Base-by-base conservation (phyloP, 92 coral and sea anemone genomes). In the Phenganax marumi region DNA sequence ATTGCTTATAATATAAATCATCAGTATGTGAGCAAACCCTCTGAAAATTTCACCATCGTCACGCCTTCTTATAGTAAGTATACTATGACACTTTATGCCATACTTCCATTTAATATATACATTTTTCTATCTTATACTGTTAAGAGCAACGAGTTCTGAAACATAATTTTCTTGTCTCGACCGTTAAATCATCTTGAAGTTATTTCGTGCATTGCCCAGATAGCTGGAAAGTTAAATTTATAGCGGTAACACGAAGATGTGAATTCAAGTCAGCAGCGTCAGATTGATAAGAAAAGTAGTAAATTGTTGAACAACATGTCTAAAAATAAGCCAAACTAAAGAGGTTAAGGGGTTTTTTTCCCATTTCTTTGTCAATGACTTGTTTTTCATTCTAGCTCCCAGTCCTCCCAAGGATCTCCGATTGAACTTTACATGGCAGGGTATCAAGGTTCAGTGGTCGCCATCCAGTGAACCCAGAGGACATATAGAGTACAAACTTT, bases 61-160 rank as follows among this genome's bases (percentile, higher is more conserved):
- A 76, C 81, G 18, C 81, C 81, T 21, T 76, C 81, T n/a, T 76
- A 12, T n/a, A 76, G 81, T 76, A 76, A 76, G 81, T 76, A 54
- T 52, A 6, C 8, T 18, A 19, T n/a, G 0, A 7, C 52, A 13
- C 50, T 10, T 25, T 0, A 17, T 21, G 26, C 18, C 19, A 66
- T 33, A 33, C 2, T 66, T 24, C 3, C 49, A 11, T 25, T 1
- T 11, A 25, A 25, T 66, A 33, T 24, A 12, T 66, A 10, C 48
- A 1, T 62, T 25, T 66, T 49, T 10, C 3, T 6, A 33, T 25
- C 72, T 33, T 5, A 33, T 5, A 33, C 43, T 33, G 43, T 5
- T 33, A 33, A 33, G 43, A 33, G 43, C 43, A 33, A 2, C 43
- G 2, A 5, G 43, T 5, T 33, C 43, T 33, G 43, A 33, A 33